phyloP scores from a whole-genome alignment of 2,888 invertebrate species.

The Cepaea hortensis region DNA sequence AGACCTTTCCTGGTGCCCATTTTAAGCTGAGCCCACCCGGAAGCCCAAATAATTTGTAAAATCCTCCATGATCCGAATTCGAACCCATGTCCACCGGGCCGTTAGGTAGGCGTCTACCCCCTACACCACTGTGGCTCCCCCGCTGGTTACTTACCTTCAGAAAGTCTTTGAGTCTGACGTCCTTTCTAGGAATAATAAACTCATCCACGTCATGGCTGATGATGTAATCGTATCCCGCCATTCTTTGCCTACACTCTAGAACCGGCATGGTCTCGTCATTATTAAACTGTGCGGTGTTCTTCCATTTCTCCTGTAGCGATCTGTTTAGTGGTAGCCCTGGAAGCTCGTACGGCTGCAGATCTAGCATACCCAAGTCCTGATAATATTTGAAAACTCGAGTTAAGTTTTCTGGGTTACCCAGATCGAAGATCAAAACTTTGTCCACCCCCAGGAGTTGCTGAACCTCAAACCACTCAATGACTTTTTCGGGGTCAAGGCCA shows the following conservation, averaged over 20 bases:
- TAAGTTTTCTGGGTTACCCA: slow-evolving; percentile 27
- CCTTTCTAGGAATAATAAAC: slow-evolving; percentile 47
- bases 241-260: slow-evolving; percentile 53
- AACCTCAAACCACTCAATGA: slow-evolving; percentile 45
- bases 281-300: slow-evolving; percentile 39
- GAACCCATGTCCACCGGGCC: too few relatives aligned
- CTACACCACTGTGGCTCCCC: too few relatives aligned
- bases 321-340: slow-evolving; percentile 41
- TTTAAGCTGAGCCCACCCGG: too few relatives aligned
- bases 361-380: slow-evolving; percentile 40
- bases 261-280: slow-evolving; percentile 54
- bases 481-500: slow-evolving; percentile 6
- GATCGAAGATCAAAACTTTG: slow-evolving; percentile 34
- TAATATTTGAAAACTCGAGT: slow-evolving; percentile 43
- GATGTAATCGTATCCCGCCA: slow-evolving; percentile 50
- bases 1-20: too few relatives aligned
- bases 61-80: too few relatives aligned
- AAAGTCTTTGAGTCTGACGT: slow-evolving; percentile 43
- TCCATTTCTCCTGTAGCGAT: slow-evolving; percentile 23
- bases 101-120: too few relatives aligned
- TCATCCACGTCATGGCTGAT: slow-evolving; percentile 52
- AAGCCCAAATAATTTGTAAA: too few relatives aligned
- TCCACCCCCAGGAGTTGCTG: slow-evolving; percentile 41
- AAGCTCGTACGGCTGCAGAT: slow-evolving; percentile 47
- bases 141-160: slow-evolving; percentile 31